Evolutionary conservation across 1,140 invertebrate genomes (phyloP).

Genomic region (Acromyrmex charruanus): DNA sequence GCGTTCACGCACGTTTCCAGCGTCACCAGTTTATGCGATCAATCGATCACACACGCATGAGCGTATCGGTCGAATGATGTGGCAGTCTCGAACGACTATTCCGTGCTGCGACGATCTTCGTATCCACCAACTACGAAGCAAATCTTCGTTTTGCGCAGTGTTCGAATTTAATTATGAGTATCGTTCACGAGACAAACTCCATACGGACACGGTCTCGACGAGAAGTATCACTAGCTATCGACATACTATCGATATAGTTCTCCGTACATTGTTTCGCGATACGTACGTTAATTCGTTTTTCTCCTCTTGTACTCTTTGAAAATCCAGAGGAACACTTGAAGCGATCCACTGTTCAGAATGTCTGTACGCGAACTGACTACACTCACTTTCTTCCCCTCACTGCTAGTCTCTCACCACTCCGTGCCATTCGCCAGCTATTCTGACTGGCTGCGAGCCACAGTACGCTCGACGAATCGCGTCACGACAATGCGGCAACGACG

Average conservation of each 20-base stretch:
- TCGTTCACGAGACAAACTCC: background rate
- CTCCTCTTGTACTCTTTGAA: background rate
- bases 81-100: slow-evolving; percentile 26
- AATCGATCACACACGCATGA: slow-evolving; percentile 32
- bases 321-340: background rate
- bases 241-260: background rate
- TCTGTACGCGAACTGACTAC: slow-evolving; percentile 74
- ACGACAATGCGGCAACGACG: slow-evolving; percentile 65
- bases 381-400: slow-evolving; percentile 77
- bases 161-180: background rate
- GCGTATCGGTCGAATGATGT: slow-evolving; percentile 11
- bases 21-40: background rate
- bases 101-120: background rate
- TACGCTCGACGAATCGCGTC: slow-evolving; percentile 70
- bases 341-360: slow-evolving; percentile 38
- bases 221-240: background rate
- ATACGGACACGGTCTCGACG: background rate
- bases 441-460: slow-evolving; percentile 71
- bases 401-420: slow-evolving; percentile 48
- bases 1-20: background rate
- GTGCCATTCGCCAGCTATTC: slow-evolving; percentile 49
- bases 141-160: background rate
- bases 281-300: background rate
- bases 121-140: background rate
- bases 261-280: background rate